Conservation (phyloP, 2,113 vertebrate species). For the Vidua chalybeata region DNA sequence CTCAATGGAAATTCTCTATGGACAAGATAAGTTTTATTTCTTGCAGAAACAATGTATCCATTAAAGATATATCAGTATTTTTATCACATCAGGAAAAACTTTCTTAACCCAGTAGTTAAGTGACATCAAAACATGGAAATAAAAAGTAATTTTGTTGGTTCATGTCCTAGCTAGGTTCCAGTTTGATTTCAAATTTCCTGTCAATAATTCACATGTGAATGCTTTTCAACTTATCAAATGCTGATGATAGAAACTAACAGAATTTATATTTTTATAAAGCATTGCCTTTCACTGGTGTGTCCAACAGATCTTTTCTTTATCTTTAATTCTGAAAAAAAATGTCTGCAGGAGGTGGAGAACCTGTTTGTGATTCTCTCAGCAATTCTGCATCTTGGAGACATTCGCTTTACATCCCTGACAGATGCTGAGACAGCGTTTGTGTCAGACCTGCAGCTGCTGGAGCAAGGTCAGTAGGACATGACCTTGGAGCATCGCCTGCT, state of each 20-base stretch:
- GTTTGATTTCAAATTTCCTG: background rate
- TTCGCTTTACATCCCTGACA: conserved; percentile 81
- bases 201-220: background rate
- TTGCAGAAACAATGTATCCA: background rate
- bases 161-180: background rate
- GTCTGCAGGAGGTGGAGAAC: conserved; percentile 86
- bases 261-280: background rate
- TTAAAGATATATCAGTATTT: background rate
- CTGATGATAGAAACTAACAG: background rate
- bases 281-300: background rate
- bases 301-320: background rate
- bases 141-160: background rate
- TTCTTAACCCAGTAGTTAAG: background rate
- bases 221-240: background rate
- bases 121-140: background rate
- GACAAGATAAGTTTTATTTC: background rate
- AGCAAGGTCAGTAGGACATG: conserved; percentile 83
- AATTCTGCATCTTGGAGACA: conserved; percentile 87
- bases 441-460: conserved; percentile 90
- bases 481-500: background rate
- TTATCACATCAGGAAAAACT: background rate
- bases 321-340: conserved; percentile 10
- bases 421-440: conserved; percentile 82
- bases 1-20: background rate
- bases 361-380: conserved; percentile 88